phyloP scores from a whole-genome alignment of 1,140 invertebrate genomes.

The Drosophila neocordata region DNA sequence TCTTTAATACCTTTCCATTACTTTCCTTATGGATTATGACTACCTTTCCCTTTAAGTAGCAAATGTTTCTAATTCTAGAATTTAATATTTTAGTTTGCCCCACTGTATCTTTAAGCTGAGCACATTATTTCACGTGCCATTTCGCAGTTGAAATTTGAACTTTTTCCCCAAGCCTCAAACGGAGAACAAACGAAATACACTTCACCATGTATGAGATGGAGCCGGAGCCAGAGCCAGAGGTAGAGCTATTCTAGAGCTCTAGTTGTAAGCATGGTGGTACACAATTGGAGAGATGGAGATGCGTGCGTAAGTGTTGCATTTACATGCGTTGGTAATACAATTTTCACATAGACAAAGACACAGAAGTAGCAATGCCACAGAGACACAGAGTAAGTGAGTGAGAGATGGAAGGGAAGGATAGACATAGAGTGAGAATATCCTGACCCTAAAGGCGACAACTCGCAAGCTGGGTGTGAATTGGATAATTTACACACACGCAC shows the following conservation, averaged over 20 bases:
- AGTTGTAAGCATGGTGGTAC: slow-evolving; percentile 10
- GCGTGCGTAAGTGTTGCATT: slow-evolving; percentile 80
- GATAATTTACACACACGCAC: slow-evolving; percentile 65
- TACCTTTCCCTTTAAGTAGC: too few relatives aligned
- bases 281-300: slow-evolving; percentile 32
- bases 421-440: not conserved
- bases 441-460: slow-evolving; percentile 29
- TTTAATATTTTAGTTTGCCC: not conserved
- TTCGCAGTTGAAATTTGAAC: slow-evolving; percentile 75
- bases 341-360: slow-evolving; percentile 27
- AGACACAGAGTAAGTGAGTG: not conserved
- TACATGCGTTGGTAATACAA: slow-evolving; percentile 69
- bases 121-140: slow-evolving; percentile 77
- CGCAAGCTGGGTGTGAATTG: slow-evolving; percentile 71
- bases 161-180: slow-evolving; percentile 62
- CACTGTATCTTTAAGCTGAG: slow-evolving; percentile 33
- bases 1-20: too few relatives aligned
- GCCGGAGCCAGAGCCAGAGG: slow-evolving; percentile 52
- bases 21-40: too few relatives aligned
- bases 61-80: not conserved
- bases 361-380: not conserved
- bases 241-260: not conserved
- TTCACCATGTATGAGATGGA: slow-evolving; percentile 49
- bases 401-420: not conserved
- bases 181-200: slow-evolving; percentile 54